Percentiles rank a stretch among this genome's conserved stretches.
Evolutionary conservation across 2,113 vertebrate genomes (phyloP).

Genomic region (Podocnemis expansa): DNA sequence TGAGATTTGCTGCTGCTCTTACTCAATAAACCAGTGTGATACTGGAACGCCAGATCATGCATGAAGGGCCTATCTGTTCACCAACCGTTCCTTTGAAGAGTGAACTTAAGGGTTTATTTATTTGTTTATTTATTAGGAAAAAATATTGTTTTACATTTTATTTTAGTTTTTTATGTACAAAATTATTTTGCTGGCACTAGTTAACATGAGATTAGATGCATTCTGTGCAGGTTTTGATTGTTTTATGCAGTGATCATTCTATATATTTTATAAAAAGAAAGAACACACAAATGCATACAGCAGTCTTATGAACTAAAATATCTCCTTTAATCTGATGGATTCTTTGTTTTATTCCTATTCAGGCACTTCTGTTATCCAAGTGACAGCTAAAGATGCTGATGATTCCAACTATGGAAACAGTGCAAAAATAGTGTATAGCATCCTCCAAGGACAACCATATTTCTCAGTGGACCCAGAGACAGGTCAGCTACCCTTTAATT

Average conservation of each 20-base stretch:
- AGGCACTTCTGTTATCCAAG: conserved; percentile 94
- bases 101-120: not conserved
- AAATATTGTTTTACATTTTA: not conserved
- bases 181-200: not conserved
- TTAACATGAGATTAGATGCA: not conserved
- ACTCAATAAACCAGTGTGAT: fast-evolving
- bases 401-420: conserved; percentile 97
- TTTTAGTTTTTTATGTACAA: not conserved
- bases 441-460: conserved; percentile 96
- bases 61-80: fast-evolving
- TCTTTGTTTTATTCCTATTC: conserved; percentile 31
- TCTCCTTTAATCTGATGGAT: not conserved
- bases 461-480: conserved; percentile 98
- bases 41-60: not conserved
- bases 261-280: not conserved
- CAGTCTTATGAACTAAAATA: not conserved
- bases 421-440: conserved; percentile 96
- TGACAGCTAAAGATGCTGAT: conserved; percentile 94
- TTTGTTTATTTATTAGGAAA: not conserved
- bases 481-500: conserved; percentile 77
- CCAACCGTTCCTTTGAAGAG: not conserved
- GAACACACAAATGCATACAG: too few relatives aligned
- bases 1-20: not conserved
- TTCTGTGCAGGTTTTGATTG: not conserved
- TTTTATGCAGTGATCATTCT: not conserved